Evolutionary conservation across 1,140 invertebrate genomes (phyloP), one percentile per base, ranked within the genome.

Genomic region (Orchestia grillus): DNA sequence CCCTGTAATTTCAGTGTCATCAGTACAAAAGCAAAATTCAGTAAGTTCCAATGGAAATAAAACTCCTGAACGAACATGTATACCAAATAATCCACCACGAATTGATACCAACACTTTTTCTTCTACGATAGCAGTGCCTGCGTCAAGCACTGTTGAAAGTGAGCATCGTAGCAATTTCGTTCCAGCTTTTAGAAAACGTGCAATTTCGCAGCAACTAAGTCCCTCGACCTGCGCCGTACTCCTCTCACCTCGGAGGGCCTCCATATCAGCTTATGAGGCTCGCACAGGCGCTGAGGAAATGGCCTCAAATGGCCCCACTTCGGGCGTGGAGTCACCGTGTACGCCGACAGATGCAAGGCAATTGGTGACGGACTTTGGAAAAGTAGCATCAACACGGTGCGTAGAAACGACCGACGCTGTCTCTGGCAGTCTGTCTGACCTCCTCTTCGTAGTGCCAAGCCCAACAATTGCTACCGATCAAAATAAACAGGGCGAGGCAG

Each of bases 391-490:
- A 94, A 47, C 43, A 40, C 44, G 36, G 36, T 45, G 44, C 44
- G 44, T 45, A 47, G 44, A 19, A 44, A 45, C 92, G 92, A 94
- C 44, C 44, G 40, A n/a, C 44, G 36, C 92, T 47, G 44, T 94
- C 92, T 45, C 92, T 94, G 92, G 92, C 92, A 94, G 92, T 44
- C 44, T 47, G 44, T 94, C 92, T 94, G 92, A 47, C 92, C 92
- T 94, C 92, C 92, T 94, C 92, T 94, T 11, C 92, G 40, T 42
- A 44, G 92, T 94, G 92, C 92, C 92, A 94, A 94, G 47, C 92
- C 44, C 92, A 94, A 94, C 92, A 94, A 94, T 47, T 94, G 92
- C 92, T 45, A 94, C 92, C 44, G 92, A 94, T 94, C 92, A 94
- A 94, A 94, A 94, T 94, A 94, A 94, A 94, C 92, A 45, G 44